These are phyloP conservation scores for Aphaenogaster floridana DNA, from an alignment of 1,140 invertebrate species.

Conservation along the genomic window DNA sequence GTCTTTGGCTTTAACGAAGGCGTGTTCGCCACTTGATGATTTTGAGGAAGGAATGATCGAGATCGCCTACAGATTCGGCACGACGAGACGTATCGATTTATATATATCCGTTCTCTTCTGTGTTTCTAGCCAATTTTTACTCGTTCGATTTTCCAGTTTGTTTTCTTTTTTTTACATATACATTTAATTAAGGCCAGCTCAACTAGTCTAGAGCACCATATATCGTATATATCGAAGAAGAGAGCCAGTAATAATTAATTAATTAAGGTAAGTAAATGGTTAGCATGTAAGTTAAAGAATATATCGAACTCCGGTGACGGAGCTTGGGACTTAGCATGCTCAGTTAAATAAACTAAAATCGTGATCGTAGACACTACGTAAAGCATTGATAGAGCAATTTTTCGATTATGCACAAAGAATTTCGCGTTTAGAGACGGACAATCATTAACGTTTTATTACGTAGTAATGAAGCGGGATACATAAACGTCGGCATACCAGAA, in stretches of 20 bases:
- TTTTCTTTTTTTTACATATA: constrained; percentile 72
- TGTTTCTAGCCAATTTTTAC: constrained; percentile 81
- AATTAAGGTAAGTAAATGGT: constrained; percentile 63
- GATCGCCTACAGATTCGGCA: constrained; percentile 82
- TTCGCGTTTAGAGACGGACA: constrained; percentile 87
- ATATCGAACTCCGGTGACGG: constrained; percentile 85
- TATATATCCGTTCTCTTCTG: constrained; percentile 70
- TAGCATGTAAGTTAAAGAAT: constrained; percentile 75
- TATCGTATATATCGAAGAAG: constrained; percentile 78
- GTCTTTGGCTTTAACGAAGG: background rate
- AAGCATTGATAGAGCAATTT: constrained; percentile 69
- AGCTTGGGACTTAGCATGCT: constrained; percentile 88
- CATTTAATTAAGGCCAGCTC: constrained; percentile 84
- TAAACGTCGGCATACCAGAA: constrained; percentile 78
- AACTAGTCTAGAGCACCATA: constrained; percentile 87
- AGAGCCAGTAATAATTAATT: constrained; percentile 82
- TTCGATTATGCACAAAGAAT: constrained; percentile 84
- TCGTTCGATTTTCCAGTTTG: constrained; percentile 82
- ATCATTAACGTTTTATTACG: constrained; percentile 84
- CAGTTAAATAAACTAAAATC: constrained; percentile 86
- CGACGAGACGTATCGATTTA: constrained; percentile 55
- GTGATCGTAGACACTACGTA: constrained; percentile 78
- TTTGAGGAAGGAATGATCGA: constrained; percentile 17
- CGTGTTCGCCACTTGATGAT: background rate
- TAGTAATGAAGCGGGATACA: constrained; percentile 66